phyloP scores from a whole-genome alignment of 1,140 invertebrate species.

The Halictus rubicundus region DNA sequence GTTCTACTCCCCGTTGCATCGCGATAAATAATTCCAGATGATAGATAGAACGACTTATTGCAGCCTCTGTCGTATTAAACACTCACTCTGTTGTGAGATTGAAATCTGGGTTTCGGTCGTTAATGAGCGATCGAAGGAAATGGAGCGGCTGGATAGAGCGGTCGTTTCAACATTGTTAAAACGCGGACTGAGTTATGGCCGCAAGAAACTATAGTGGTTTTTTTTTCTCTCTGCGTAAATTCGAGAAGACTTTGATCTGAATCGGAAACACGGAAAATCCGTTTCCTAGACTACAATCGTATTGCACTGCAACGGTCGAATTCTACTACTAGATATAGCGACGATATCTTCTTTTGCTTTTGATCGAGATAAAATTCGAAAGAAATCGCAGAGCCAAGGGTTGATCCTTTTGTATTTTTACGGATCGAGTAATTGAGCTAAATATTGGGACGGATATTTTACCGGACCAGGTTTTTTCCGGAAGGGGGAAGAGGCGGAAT shows the following conservation, averaged over 20 bases:
- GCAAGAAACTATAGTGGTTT: background rate
- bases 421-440: too few species aligned
- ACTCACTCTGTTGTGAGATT: background rate
- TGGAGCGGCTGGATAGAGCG: background rate
- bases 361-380: too few species aligned
- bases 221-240: background rate
- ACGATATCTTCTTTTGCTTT: too few species aligned
- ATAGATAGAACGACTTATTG: background rate
- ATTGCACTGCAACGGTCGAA: too few species aligned
- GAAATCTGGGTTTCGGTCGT: background rate
- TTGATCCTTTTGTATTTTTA: too few species aligned
- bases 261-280: too few species aligned
- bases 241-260: too few species aligned
- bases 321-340: too few species aligned
- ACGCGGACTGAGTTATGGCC: background rate
- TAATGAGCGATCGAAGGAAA: background rate
- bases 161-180: slow-evolving; percentile 1
- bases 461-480: background rate
- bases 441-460: too few species aligned
- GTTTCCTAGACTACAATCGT: too few species aligned
- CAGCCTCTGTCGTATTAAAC: background rate
- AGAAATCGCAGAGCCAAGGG: too few species aligned
- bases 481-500: background rate
- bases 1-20: slow-evolving; percentile 3
- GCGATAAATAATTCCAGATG: slow-evolving; percentile 11